Conservation (phyloP, 2,888 invertebrate species). For the Drosophila longiperda region DNA sequence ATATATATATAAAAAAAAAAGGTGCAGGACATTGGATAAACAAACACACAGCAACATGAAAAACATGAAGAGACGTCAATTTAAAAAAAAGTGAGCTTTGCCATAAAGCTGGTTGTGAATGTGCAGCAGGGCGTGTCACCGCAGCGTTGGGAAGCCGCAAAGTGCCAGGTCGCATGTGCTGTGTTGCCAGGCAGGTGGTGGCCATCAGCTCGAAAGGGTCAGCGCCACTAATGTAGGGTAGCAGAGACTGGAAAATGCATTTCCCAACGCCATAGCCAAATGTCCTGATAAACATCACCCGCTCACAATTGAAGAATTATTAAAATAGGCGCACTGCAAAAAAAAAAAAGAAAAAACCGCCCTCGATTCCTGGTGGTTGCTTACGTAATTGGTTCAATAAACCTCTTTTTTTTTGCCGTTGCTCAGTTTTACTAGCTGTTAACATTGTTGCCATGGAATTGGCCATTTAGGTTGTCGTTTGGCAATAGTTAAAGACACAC, state of each 20-base stretch:
- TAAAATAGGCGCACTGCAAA: slow-evolving; percentile 35
- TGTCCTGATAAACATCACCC: slow-evolving; percentile 37
- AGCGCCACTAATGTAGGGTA: slow-evolving; percentile 65
- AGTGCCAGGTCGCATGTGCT: slow-evolving; percentile 70
- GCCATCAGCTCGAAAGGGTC: slow-evolving; percentile 53
- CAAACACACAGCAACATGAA: slow-evolving; percentile 19
- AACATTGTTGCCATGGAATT: slow-evolving; percentile 74
- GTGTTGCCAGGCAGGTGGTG: slow-evolving; percentile 60
- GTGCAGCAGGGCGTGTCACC: slow-evolving; percentile 67
- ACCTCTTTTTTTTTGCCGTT: slow-evolving; percentile 51
- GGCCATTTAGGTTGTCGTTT: slow-evolving; percentile 46
- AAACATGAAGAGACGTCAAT: slow-evolving; percentile 35
- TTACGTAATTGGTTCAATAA: slow-evolving; percentile 81
- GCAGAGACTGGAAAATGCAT: slow-evolving; percentile 62
- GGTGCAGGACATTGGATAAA: slow-evolving; percentile 47
- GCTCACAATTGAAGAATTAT: slow-evolving; percentile 34
- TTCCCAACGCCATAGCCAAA: slow-evolving; percentile 38
- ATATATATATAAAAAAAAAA: slow-evolving; percentile 24
- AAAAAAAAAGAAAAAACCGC: slow-evolving; percentile 15
- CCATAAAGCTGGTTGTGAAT: slow-evolving; percentile 69
- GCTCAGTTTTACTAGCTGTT: slow-evolving; percentile 55
- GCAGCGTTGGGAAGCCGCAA: slow-evolving; percentile 72
- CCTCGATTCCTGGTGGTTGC: slow-evolving; percentile 15
- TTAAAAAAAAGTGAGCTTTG: slow-evolving; percentile 42
- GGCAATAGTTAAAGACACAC: slow-evolving; percentile 50